Evolutionary conservation across 2,888 invertebrate species (phyloP), one percentile per base, ranked within the genome.

Genomic region (Callyntrura sp.): DNA sequence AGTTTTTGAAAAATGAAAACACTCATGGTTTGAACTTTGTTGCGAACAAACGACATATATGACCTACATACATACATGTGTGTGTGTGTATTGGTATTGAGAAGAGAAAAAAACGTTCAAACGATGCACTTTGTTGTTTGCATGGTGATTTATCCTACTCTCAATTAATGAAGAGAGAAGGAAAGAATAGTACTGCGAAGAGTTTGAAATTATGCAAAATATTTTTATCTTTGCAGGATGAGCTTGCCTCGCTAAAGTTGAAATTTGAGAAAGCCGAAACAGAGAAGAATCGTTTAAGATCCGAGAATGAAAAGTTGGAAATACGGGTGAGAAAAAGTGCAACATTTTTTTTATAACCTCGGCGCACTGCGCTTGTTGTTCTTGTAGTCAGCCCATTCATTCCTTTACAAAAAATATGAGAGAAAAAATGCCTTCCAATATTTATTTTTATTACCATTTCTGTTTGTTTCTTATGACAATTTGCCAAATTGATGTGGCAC

Each of bases 261-360:
- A 98, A 98, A 95, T 95, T 98, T 94, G 98, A 98, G 92, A 98
- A 98, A 95, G 95, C 98, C 94, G 98, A 99, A 94, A 96, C 96
- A 94, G 98, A 98, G 94, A 96, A 98, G 93, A 96, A 96, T 93
- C 96, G 97, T 93, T 96, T 97, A 94, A 98, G 98, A 95, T 97
- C 97, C 94, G 97, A 98, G 94, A 97, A 97, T 94, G 98, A 98
- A 94, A 97, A 97, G 95, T 95, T 98, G 93, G 98, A 99, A 95
- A 96, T 97, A 90, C 98, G 98, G 97, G 98, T 99, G 94, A 96
- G 96, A 48, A 25, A 23, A 62, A 25, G n/a, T 8, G 11, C 23
- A 35, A 35, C n/a, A n/a, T n/a, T 35, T 35, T 23, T 65, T 65
- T 14, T 65, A 35, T 23, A 14, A 28, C 12, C 45, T 73, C 62